These are phyloP conservation scores for Chrysodeixis includens DNA, from an alignment of 2,888 invertebrate genomes.

Conservation along the genomic window DNA sequence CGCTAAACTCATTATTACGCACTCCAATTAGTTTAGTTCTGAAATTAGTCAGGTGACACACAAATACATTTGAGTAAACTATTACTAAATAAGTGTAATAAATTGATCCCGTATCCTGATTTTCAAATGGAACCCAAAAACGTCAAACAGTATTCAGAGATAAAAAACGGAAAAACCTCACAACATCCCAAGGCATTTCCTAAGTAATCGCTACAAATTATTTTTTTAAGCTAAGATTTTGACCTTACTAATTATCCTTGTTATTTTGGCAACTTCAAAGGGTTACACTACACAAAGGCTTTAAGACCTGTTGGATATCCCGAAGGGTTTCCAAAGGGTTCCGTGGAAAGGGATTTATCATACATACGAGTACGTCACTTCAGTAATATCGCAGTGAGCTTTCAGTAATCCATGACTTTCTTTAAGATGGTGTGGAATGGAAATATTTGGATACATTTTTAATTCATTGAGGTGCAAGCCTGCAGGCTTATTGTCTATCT, in stretches of 20 bases:
- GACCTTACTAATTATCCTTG: slow-evolving; percentile 41
- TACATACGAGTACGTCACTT: slow-evolving; percentile 34
- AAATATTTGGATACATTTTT: slow-evolving; percentile 23
- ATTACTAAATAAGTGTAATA: too few species aligned
- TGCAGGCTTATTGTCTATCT: too few species aligned
- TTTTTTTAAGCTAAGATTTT: slow-evolving; percentile 21
- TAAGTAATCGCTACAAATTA: slow-evolving; percentile 39
- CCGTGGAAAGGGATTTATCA: slow-evolving; percentile 48
- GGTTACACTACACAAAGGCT: slow-evolving; percentile 27
- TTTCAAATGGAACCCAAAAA: not conserved
- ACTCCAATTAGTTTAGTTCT: too few species aligned
- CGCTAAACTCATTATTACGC: too few species aligned
- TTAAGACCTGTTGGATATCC: slow-evolving; percentile 18
- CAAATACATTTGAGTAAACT: too few species aligned
- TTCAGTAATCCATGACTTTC: slow-evolving; percentile 29
- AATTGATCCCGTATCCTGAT: not conserved
- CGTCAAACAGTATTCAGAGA: not conserved
- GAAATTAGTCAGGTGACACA: too few species aligned
- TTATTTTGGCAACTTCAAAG: slow-evolving; percentile 40
- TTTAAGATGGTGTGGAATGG: slow-evolving; percentile 14
- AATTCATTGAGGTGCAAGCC: not conserved
- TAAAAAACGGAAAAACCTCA: not conserved
- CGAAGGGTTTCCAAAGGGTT: slow-evolving; percentile 18
- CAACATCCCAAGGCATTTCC: slow-evolving; percentile 5
- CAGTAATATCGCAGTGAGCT: slow-evolving; percentile 28